Percentiles rank a stretch among this genome's conserved stretches.
Evolutionary conservation across 2,888 invertebrate species (phyloP).

Genomic region (Atethmia centrago): DNA sequence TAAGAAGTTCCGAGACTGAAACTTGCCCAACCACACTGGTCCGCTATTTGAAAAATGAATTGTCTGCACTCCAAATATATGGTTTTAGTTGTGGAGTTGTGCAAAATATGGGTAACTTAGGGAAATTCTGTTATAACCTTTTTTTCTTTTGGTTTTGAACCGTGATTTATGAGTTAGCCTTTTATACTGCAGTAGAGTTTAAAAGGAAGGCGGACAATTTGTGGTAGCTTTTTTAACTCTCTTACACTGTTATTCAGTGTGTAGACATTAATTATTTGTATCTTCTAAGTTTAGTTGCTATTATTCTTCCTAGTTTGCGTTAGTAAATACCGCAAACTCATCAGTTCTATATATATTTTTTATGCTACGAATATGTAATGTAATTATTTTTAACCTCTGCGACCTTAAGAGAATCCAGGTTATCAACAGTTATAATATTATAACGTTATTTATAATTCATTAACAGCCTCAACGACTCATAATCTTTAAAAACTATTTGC

Average conservation of each 20-base stretch:
- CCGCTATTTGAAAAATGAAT: constrained; percentile 89
- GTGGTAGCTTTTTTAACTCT: neutral
- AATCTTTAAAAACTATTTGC: constrained; percentile 3
- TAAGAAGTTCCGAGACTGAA: constrained; percentile 79
- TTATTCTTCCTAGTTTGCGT: constrained; percentile 5
- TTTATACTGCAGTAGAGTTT: constrained; percentile 26
- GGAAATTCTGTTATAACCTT: constrained; percentile 66
- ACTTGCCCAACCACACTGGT: constrained; percentile 76
- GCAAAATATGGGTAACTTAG: constrained; percentile 80
- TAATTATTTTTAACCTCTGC: neutral
- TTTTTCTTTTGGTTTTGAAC: constrained; percentile 51
- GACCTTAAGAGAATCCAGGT: neutral
- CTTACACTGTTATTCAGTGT: neutral
- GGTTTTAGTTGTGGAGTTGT: constrained; percentile 80
- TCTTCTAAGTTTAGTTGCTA: neutral
- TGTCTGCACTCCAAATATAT: constrained; percentile 88
- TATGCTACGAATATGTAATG: neutral
- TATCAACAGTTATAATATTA: too few species aligned
- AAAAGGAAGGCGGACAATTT: constrained; percentile 24
- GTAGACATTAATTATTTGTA: constrained; percentile 13
- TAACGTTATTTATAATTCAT: neutral
- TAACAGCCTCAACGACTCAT: neutral
- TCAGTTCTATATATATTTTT: neutral
- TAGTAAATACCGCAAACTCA: neutral
- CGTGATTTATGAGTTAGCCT: constrained; percentile 49